Base-by-base conservation (phyloP, 2,113 vertebrate genomes). In the Egretta garzetta region DNA sequence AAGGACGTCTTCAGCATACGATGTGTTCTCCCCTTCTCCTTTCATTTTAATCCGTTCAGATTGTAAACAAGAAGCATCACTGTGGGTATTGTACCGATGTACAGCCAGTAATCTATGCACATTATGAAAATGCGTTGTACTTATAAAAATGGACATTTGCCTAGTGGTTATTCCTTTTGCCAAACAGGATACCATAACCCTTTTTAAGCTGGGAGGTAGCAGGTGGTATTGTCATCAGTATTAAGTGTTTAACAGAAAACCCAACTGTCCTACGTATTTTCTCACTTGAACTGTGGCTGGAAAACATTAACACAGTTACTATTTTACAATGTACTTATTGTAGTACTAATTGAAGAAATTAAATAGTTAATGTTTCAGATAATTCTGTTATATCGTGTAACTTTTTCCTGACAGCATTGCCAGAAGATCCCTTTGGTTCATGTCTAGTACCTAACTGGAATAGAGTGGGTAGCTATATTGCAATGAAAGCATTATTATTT, bases 381-480 rank as follows among this genome's bases (percentile, higher is more conserved):
- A 64, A 45, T 72, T 71, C 41, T 84, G 20, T 64, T 90, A 14
- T 8, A 16, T 53, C 62, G 30, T 49, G 12, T 39, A 71, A 19
- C 45, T 41, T 71, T 66, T 90, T 62, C 59, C 59, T 96, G 91
- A 58, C 56, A 12, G 39, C 13, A 12, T 64, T 72, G 39, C 35
- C 47, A 35, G 37, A 85, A 88, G 43, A 68, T 63, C 37, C 47
- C 82, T 90, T 83, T 63, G 17, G 17, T 53, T 70, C 72, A 28
- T 79, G 28, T 76, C 28, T 59, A 20, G 23, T 58, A 49, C 14
- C 37, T 74, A 77, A 63, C 12, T 85, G 63, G 55, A 81, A 63
- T 11, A 72, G n/a, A 83, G 8, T 1, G 4, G 0, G 0, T 56
- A 60, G 30, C 22, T 71, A 3, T 18, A 22, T 58, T 77, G 8